Conservation (phyloP, 1,140 invertebrate species). For the Bradysia coprophila region DNA sequence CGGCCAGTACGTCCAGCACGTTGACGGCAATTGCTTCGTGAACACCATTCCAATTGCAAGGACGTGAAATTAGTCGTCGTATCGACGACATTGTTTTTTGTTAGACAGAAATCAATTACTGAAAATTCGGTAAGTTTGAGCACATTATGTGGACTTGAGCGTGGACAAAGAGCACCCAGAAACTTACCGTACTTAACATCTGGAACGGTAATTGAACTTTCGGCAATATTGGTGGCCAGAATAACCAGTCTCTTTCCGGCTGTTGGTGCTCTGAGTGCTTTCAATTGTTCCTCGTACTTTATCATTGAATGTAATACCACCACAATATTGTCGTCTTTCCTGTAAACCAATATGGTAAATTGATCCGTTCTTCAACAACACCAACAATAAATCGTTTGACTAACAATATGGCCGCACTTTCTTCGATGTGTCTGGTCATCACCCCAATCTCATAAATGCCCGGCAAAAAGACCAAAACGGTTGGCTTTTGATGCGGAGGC, state of each 20-base stretch:
- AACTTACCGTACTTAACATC: constrained; percentile 71
- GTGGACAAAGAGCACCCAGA: too few species aligned
- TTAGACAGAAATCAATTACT: constrained; percentile 94
- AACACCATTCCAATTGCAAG: constrained; percentile 70
- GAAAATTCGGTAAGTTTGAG: constrained; percentile 15
- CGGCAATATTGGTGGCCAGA: constrained; percentile 89
- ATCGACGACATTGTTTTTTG: constrained; percentile 63
- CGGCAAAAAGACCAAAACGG: constrained; percentile 74
- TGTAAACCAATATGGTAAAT: too few species aligned
- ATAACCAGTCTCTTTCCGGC: constrained; percentile 49
- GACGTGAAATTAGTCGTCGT: constrained; percentile 56
- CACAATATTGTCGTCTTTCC: too few species aligned
- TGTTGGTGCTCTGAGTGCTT: constrained; percentile 8
- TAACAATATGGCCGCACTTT: too few species aligned
- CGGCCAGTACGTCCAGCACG: constrained; percentile 79
- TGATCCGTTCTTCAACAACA: too few species aligned
- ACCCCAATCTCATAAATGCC: constrained; percentile 65
- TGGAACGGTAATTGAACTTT: constrained; percentile 90
- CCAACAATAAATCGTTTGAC: too few species aligned
- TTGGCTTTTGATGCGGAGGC: constrained; percentile 28
- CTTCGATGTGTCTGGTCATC: too few species aligned
- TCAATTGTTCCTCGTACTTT: constrained; percentile 11
- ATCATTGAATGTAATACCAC: constrained; percentile 16
- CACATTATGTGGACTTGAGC: too few species aligned
- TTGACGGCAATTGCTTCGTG: constrained; percentile 75